Conservation (phyloP, 2,888 invertebrate species). For the Hesperia comma region DNA sequence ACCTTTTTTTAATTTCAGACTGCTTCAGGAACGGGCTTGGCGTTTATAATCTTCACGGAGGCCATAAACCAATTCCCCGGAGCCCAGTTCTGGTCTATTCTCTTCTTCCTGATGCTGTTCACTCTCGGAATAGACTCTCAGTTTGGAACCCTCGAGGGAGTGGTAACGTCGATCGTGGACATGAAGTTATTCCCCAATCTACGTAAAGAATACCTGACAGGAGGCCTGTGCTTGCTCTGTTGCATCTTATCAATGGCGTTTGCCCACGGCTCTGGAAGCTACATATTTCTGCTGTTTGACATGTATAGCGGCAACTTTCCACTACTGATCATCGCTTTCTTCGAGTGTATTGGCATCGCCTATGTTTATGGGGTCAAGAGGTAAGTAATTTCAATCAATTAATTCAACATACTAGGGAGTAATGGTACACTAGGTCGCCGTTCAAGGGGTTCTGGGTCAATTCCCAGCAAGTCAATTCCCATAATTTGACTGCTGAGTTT, state of each 20-base stretch:
- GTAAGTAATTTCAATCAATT: slow-evolving; percentile 80
- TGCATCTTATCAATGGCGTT: slow-evolving; percentile 94
- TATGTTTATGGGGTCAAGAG: slow-evolving; percentile 96
- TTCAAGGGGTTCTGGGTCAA: no score
- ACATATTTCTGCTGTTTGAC: slow-evolving; percentile 96
- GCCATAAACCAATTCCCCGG: slow-evolving; percentile 99
- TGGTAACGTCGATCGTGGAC: slow-evolving; percentile 97
- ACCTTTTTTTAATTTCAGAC: slow-evolving; percentile 85
- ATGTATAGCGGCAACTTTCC: slow-evolving; percentile 97
- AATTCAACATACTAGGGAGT: no score
- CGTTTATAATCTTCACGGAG: slow-evolving; percentile 98
- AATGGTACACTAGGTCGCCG: no score
- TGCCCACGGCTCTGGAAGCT: slow-evolving; percentile 96
- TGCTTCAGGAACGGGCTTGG: slow-evolving; percentile 97
- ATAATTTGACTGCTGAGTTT: no score
- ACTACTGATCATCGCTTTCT: slow-evolving; percentile 95
- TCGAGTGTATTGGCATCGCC: slow-evolving; percentile 95
- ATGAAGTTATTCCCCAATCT: slow-evolving; percentile 96
- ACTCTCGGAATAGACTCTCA: slow-evolving; percentile 98
- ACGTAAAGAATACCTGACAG: slow-evolving; percentile 94
- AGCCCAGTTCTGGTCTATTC: slow-evolving; percentile 97
- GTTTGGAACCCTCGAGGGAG: slow-evolving; percentile 97
- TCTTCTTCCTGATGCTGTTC: slow-evolving; percentile 98
- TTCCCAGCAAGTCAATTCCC: no score
- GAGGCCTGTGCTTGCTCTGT: slow-evolving; percentile 91